phyloP scores from a whole-genome alignment of 2,888 invertebrate genomes.

The Amblyjoppa fuscipennis region DNA sequence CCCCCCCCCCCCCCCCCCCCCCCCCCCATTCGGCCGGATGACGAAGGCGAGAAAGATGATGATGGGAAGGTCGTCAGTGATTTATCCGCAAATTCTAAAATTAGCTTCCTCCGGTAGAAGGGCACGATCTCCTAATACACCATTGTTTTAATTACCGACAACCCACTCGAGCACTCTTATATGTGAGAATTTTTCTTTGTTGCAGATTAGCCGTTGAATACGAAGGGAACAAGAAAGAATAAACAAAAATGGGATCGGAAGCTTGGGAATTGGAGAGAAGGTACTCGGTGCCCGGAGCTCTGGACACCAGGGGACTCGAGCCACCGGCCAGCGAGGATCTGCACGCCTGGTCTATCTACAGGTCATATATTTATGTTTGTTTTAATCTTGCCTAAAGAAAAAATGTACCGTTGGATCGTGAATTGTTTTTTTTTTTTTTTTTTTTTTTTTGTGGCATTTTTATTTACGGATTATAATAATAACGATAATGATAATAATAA shows the following conservation, averaged over 20 bases:
- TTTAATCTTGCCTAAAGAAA: background rate
- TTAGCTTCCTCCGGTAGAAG: conserved; percentile 9
- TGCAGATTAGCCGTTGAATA: conserved; percentile 13
- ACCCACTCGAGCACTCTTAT: background rate
- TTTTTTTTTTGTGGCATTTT: background rate
- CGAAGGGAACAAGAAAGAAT: background rate
- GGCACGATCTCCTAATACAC: conserved; percentile 12
- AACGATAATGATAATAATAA: too few relatives aligned
- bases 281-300: conserved; percentile 95
- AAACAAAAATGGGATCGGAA: conserved; percentile 85
- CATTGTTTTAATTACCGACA: background rate
- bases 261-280: conserved; percentile 92
- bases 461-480: background rate
- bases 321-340: conserved; percentile 95
- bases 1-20: background rate
- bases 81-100: conserved; percentile 26
- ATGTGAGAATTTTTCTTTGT: conserved; percentile 3
- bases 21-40: background rate
- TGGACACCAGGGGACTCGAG: conserved; percentile 88
- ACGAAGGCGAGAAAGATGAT: background rate
- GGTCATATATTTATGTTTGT: conserved; percentile 85
- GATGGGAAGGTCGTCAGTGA: conserved; percentile 35
- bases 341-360: conserved; percentile 98
- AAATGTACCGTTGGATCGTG: background rate
- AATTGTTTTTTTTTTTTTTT: background rate